Conservation (phyloP, 2,888 invertebrate species). For the Paralinhomoeus sp. region DNA sequence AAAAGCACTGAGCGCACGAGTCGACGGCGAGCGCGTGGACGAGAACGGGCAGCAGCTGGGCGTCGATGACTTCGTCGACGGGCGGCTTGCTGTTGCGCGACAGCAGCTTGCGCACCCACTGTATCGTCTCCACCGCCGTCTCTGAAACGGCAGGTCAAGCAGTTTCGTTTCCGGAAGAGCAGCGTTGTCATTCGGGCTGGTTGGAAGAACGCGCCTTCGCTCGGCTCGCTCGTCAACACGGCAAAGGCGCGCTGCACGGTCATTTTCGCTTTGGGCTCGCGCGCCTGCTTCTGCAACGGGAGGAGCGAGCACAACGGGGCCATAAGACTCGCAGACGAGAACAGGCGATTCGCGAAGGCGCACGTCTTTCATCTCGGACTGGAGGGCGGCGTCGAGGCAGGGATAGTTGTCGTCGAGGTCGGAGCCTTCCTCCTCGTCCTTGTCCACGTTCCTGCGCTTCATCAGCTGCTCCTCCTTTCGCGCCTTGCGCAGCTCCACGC, state of each 20-base stretch:
- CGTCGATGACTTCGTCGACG: constrained; percentile 55
- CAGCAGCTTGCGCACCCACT: constrained; percentile 32
- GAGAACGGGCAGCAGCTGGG: constrained; percentile 59
- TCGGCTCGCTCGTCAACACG: constrained; percentile 5
- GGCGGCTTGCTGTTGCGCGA: constrained; percentile 73
- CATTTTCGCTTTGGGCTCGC: constrained; percentile 7
- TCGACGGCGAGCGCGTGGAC: constrained; percentile 42
- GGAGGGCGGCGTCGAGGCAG: too few relatives aligned
- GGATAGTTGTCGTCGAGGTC: too few relatives aligned
- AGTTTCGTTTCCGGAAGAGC: too few relatives aligned
- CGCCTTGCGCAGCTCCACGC: constrained; percentile 69
- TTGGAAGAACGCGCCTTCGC: too few relatives aligned
- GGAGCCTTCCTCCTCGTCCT: constrained; percentile 29
- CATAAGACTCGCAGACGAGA: too few relatives aligned
- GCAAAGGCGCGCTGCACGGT: constrained; percentile 5
- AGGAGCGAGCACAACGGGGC: too few relatives aligned
- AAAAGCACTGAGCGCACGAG: not conserved
- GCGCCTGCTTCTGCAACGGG: too few relatives aligned
- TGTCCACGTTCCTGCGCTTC: constrained; percentile 59
- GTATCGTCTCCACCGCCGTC: too few relatives aligned
- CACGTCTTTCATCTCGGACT: too few relatives aligned
- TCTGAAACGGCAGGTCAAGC: too few relatives aligned
- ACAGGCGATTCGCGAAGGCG: too few relatives aligned
- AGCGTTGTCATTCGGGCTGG: too few relatives aligned
- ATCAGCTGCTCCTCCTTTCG: constrained; percentile 76